These are phyloP conservation scores for Condylura cristata DNA, from an alignment of 2,113 vertebrate genomes.

Conservation along the genomic window DNA sequence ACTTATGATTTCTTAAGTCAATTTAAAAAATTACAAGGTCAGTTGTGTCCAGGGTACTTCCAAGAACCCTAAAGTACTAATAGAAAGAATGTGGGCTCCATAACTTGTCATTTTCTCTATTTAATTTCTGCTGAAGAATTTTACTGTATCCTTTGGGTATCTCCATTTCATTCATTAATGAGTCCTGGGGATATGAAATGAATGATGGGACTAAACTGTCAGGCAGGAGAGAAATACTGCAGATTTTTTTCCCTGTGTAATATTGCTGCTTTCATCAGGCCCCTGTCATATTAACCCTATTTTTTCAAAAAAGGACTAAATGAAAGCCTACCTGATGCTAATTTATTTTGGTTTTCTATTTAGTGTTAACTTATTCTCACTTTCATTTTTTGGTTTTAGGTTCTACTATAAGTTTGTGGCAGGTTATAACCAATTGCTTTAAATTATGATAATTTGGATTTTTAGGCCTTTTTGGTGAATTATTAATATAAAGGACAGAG, in stretches of 20 bases:
- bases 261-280: slow-evolving; percentile 35
- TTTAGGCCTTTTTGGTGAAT: slow-evolving; percentile 64
- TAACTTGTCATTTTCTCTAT: slow-evolving; percentile 60
- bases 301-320: slow-evolving; percentile 52
- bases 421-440: slow-evolving; percentile 67
- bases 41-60: neutral
- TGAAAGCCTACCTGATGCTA: slow-evolving; percentile 11
- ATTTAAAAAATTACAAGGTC: neutral
- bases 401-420: slow-evolving; percentile 43
- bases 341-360: slow-evolving; percentile 53
- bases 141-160: slow-evolving; percentile 66
- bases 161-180: slow-evolving; percentile 69
- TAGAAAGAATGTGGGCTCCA: neutral
- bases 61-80: neutral
- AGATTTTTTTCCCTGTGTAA: slow-evolving; percentile 4
- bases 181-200: slow-evolving; percentile 71
- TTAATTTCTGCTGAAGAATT: slow-evolving; percentile 73
- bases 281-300: neutral
- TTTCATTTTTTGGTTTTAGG: slow-evolving; percentile 56
- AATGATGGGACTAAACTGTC: slow-evolving; percentile 53
- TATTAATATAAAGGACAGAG: slow-evolving; percentile 57
- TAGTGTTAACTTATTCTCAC: slow-evolving; percentile 40
- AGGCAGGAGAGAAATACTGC: slow-evolving; percentile 54
- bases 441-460: slow-evolving; percentile 68
- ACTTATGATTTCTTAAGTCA: neutral